Evolutionary conservation across 2,113 vertebrate genomes (phyloP), one percentile per base, ranked within the genome.

Genomic region (Passer domesticus): DNA sequence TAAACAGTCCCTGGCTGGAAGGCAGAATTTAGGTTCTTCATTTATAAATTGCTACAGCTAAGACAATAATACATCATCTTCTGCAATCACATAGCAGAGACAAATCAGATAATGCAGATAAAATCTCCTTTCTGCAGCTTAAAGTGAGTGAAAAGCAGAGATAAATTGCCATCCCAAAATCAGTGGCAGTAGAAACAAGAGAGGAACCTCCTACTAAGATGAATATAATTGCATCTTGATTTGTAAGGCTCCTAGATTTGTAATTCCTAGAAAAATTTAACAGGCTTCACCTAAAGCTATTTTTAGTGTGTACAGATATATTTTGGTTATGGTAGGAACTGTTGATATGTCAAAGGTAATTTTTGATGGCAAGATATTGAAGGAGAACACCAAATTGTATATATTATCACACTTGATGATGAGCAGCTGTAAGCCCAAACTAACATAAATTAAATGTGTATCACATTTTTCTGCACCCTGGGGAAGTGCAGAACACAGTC

Each of bases 381-480:
- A 94, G 92, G 63, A 95, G 86, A 59, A 44, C 64, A 89, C 83
- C 58, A 97, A 94, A 96, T 92, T 96, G 73, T 97, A 79, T 92
- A 90, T 85, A 83, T 95, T 92, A 96, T 89, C 93, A 73, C 89
- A 81, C 89, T 96, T 97, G 86, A 78, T 97, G 88, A 79, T 80
- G 83, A 96, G 79, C 80, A 96, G 74, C 84, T 97, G 90, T 79
- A 96, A 96, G 84, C 94, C 82, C 74, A 97, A 96, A 96, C 94
- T 95, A 90, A 96, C 94, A 86, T 95, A 97, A 96, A 96, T 97
- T 87, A 96, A 96, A 97, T 86, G 73, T 89, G 83, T 89, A 96
- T 94, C 84, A 81, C 83, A 90, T 87, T 94, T 96, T 96, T 93
- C 90, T 90, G 73, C 89, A 86, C 89, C 80, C 89, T 80, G 82